Conservation (phyloP, 2,113 vertebrate genomes). For the Otis tarda region DNA sequence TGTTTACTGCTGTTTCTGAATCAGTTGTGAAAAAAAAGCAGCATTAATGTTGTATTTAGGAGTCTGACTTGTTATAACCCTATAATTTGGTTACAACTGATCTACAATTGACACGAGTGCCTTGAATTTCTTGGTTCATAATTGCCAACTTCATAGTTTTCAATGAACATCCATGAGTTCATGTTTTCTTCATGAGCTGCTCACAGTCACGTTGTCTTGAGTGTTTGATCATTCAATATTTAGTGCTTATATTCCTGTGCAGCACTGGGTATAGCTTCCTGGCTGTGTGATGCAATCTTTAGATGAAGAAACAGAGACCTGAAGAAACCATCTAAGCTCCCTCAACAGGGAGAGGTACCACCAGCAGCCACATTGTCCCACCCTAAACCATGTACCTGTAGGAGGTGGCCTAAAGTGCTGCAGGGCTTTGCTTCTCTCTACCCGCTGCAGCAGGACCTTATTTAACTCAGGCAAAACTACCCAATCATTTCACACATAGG, state of each 20-base stretch:
- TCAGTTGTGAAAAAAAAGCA: not conserved
- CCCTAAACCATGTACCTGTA: not conserved
- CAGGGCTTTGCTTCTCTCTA: not conserved
- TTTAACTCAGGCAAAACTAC: not conserved
- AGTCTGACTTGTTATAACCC: not conserved
- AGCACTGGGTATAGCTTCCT: not conserved
- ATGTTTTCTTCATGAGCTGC: not conserved
- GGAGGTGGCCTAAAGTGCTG: not conserved
- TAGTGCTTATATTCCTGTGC: not conserved
- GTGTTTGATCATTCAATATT: not conserved
- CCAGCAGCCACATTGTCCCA: not conserved
- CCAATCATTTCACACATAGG: not conserved
- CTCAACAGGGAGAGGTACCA: not conserved
- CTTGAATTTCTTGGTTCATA: not conserved
- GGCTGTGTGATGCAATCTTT: not conserved
- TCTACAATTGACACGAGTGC: accelerated
- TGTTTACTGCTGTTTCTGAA: not conserved
- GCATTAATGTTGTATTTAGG: not conserved
- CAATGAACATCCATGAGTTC: not conserved
- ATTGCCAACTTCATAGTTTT: not conserved
- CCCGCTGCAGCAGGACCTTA: not conserved
- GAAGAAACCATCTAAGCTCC: not conserved
- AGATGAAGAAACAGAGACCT: not conserved
- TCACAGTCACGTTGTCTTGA: not conserved
- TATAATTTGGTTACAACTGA: not conserved